Base-by-base conservation (phyloP, 2,113 vertebrate genomes). In the Climacteris rufus region DNA sequence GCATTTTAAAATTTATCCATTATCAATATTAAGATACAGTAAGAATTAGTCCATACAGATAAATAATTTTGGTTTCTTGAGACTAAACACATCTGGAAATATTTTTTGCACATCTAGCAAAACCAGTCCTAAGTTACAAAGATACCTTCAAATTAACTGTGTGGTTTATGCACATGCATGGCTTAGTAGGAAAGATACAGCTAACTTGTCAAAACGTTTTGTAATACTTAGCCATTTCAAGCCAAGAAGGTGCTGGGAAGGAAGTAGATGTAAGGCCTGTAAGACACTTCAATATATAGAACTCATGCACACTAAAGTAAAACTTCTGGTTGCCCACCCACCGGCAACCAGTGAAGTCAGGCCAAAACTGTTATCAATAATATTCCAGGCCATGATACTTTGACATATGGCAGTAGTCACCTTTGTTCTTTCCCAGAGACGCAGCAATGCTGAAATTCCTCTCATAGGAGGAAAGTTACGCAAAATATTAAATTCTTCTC, bases 81-180 rank as follows among this genome's bases (percentile, higher is more conserved):
- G 70, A 94, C 63, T 84, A 86, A 96, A 84, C 40, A 83, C 71
- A 90, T 92, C 78, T 96, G 84, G 76, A 95, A 94, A 77, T 69
- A 71, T 42, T 90, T 88, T 95, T 64, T 93, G 71, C 50, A 88
- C 23, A 79, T 86, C 37, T 66, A 94, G 50, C 21, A 93, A 81
- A 91, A 92, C 3, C 75, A 77, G 80, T n/a, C 30, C 56, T 47
- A 95, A 91, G 28, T 84, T 75, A 87, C 22, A 83, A 90, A 59
- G 56, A 87, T 35, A 86, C 10, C 28, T 85, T 92, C 66, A 72
- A 80, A 88, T 86, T 77, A 90, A 66, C 47, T 77, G 19, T 64
- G 52, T 35, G 53, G 60, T 94, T 86, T 63, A 70, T 56, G 59
- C 31, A 65, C 24, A 47, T 37, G 31, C 15, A 18, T 49, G 42